Percentiles rank a stretch among this genome's conserved stretches.
Conservation (phyloP, 2,113 vertebrate species). For the Gopherus evgoodei region DNA sequence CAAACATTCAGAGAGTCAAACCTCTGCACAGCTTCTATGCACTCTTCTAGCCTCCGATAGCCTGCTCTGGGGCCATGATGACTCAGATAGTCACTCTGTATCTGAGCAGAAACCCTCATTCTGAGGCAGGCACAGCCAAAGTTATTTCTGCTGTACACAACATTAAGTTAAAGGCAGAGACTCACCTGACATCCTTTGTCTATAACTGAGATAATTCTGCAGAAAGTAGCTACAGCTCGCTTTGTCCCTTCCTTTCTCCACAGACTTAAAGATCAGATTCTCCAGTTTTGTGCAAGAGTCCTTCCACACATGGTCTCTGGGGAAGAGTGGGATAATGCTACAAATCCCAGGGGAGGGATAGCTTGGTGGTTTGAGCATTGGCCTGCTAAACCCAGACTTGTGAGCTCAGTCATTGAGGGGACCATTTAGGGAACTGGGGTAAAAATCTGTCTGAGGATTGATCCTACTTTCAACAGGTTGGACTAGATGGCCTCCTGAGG, state of each 20-base stretch:
- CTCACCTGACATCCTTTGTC: neutral
- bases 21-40: neutral
- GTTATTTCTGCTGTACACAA: accelerated
- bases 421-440: too few relatives aligned
- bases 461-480: too few relatives aligned
- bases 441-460: too few relatives aligned
- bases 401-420: too few relatives aligned
- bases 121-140: neutral
- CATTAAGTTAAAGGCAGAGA: neutral
- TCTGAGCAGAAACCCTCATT: neutral
- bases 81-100: accelerated
- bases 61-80: neutral
- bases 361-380: too few relatives aligned
- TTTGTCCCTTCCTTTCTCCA: neutral
- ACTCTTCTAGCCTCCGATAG: neutral
- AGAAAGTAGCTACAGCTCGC: neutral
- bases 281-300: neutral
- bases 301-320: neutral
- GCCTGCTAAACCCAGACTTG: too few relatives aligned
- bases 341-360: too few relatives aligned
- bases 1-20: neutral
- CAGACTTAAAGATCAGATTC: neutral
- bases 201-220: neutral
- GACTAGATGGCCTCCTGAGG: too few relatives aligned
- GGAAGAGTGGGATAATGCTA: neutral